phyloP scores from a whole-genome alignment of 2,797 vertebrate species.

The Malacoraja senta region DNA sequence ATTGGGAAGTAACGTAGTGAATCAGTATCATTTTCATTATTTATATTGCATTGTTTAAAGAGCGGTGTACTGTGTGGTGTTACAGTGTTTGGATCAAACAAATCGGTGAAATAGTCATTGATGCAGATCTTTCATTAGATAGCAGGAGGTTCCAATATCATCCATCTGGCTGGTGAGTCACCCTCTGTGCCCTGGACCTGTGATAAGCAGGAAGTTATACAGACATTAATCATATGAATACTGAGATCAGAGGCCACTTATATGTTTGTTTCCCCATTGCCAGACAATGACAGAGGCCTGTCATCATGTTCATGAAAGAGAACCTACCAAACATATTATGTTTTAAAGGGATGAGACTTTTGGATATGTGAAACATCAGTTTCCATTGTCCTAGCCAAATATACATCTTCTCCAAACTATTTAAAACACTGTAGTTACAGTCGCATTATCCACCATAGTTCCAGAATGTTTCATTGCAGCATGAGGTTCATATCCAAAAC shows the following conservation, averaged over 20 bases:
- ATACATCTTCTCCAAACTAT: not conserved
- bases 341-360: not conserved
- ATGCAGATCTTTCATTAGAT: not conserved
- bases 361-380: not conserved
- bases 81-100: not conserved
- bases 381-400: not conserved
- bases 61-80: not conserved
- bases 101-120: not conserved
- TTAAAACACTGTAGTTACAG: not conserved
- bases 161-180: conserved; percentile 1
- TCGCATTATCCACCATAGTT: not conserved
- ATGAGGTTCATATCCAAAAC: not conserved
- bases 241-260: not conserved
- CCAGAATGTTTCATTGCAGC: not conserved
- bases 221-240: not conserved
- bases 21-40: not conserved
- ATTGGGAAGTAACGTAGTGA: not conserved
- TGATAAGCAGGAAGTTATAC: conserved; percentile 2
- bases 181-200: not conserved
- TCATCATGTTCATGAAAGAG: not conserved
- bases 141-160: not conserved
- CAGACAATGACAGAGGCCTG: not conserved
- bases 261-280: not conserved
- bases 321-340: not conserved
- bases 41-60: not conserved